Conservation (phyloP, 1,140 invertebrate genomes). For the Metaphire vulgaris region DNA sequence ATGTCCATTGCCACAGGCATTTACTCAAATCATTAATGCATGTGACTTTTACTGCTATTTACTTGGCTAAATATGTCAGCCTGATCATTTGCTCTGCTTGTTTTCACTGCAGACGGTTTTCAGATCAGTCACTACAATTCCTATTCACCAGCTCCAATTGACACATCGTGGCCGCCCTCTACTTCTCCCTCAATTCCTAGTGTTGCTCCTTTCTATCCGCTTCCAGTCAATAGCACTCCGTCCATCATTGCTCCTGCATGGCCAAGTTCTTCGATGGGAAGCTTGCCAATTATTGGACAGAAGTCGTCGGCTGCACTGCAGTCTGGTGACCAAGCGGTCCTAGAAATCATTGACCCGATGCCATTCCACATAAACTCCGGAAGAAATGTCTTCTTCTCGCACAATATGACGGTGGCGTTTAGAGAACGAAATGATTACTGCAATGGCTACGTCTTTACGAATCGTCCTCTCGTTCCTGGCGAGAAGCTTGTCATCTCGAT, state of each 20-base stretch:
- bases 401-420: not conserved
- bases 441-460: constrained; percentile 76
- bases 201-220: not conserved
- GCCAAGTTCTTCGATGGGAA: not conserved
- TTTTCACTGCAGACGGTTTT: not conserved
- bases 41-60: too few relatives aligned
- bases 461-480: constrained; percentile 68
- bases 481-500: constrained; percentile 75
- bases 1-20: too few relatives aligned
- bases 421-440: not conserved
- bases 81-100: too few relatives aligned
- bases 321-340: not conserved
- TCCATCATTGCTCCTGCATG: not conserved
- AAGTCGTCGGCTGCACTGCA: too few relatives aligned
- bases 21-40: too few relatives aligned
- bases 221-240: not conserved
- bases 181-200: not conserved
- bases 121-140: not conserved
- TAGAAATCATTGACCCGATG: not conserved
- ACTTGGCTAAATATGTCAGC: too few relatives aligned
- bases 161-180: not conserved
- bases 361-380: not conserved
- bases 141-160: not conserved
- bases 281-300: not conserved
- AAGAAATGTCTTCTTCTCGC: not conserved